Evolutionary conservation across 2,797 vertebrate genomes (phyloP), one percentile per base, ranked within the genome.

Genomic region (Botia kubotai): DNA sequence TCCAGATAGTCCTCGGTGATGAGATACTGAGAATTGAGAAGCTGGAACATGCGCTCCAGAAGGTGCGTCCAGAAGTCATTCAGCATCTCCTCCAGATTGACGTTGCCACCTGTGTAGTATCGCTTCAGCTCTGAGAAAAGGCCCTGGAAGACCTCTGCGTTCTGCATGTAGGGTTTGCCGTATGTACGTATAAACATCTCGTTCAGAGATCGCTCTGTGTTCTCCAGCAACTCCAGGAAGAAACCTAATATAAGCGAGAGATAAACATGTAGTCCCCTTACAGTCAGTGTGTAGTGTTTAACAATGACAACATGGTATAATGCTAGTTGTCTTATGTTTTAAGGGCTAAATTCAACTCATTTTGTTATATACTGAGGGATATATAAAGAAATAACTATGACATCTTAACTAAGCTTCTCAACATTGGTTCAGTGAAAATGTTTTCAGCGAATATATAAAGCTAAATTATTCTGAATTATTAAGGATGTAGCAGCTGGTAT

Each of bases 1-100:
- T 99, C 97, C 91, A 99, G 89, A 92, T 99, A 99, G 93, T 99
- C 98, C 86, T 99, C 97, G 0, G 94, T 96, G 92, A 99, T 97
- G 87, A 96, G 93, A 72, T 97, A 98, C 90, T 99, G 96, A 0
- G 97, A 97, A 91, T 99, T 99, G 85, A 99, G 96, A 72, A 99
- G 94, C 81, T 96, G 96, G 91, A 99, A 98, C 97, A 99, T 99
- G n/a, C 98, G 92, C 86, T 99, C 97, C 91, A 99, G 92, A 77
- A 99, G 93, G 69, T 96, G 95, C 1, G 96, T 96, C 97, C 97
- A 99, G 91, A 99, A 99, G 90, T 99, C 97, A 11, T 96, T 97
- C 58, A 99, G 95, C 95, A 97, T 97, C 86, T 99, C 98, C 83
- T 98, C 97, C 91, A 99, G 89, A 89, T 98, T 98, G 43, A 98